These are phyloP conservation scores for Drosophila murphyi DNA, from an alignment of 1,140 invertebrate genomes.

Conservation along the genomic window DNA sequence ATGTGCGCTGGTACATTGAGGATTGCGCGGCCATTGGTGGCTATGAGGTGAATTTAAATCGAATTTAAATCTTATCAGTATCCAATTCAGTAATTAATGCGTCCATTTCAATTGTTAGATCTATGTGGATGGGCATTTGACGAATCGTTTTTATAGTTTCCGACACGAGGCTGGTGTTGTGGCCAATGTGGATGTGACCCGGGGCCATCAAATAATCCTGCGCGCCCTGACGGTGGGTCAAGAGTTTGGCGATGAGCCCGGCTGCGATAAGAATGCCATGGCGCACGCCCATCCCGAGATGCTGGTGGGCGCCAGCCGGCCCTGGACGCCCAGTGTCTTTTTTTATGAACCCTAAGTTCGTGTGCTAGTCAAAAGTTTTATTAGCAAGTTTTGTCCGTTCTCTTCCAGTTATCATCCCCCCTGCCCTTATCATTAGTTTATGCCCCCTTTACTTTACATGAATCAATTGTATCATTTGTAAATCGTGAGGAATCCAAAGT, in stretches of 20 bases:
- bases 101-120: conserved; percentile 44
- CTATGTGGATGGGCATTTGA: conserved; percentile 77
- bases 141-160: conserved; percentile 69
- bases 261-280: conserved; percentile 7
- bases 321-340: conserved; percentile 71
- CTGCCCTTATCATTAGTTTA: not conserved
- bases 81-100: not conserved
- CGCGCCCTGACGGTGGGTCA: conserved; percentile 62
- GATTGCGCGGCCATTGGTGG: conserved; percentile 71
- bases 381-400: conserved; percentile 12
- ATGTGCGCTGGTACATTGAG: conserved; percentile 65
- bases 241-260: conserved; percentile 44
- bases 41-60: conserved; percentile 58
- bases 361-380: conserved; percentile 65
- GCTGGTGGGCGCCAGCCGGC: conserved; percentile 48
- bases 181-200: conserved; percentile 66
- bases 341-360: conserved; percentile 63
- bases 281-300: conserved; percentile 51
- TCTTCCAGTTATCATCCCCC: not conserved
- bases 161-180: conserved; percentile 73
- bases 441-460: not conserved
- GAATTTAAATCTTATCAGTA: not conserved
- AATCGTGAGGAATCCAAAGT: conserved; percentile 2
- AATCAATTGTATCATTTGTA: not conserved
- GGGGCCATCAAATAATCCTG: conserved; percentile 64